Percentiles rank a stretch among this genome's conserved stretches.
Evolutionary conservation across 2,797 vertebrate species (phyloP).

Genomic region (Falco peregrinus): DNA sequence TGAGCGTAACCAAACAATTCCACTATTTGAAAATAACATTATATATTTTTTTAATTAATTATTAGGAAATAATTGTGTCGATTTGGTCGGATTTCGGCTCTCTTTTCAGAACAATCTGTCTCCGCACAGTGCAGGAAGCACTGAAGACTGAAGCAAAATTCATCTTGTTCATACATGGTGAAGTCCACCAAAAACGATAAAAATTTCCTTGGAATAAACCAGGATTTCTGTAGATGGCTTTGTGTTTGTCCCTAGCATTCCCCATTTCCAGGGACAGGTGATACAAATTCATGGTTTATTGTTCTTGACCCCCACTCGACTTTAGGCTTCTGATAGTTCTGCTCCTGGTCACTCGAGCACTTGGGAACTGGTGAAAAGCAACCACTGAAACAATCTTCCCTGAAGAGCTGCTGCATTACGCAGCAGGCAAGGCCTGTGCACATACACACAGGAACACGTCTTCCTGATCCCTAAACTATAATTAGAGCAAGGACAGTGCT

Average conservation of each 20-base stretch:
- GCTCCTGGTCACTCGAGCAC: not conserved
- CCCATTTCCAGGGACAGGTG: not conserved
- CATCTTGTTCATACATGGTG: accelerated
- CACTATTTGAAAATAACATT: not conserved
- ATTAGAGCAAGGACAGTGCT: not conserved
- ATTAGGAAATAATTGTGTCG: not conserved
- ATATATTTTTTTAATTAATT: not conserved
- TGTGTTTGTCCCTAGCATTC: not conserved
- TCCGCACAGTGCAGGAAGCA: not conserved
- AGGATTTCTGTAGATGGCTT: not conserved
- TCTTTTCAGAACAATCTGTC: not conserved
- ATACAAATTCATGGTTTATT: not conserved
- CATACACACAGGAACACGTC: accelerated
- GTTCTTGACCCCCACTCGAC: not conserved
- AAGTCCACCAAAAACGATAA: not conserved
- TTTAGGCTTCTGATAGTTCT: not conserved
- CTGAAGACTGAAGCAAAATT: not conserved
- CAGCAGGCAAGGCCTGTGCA: not conserved
- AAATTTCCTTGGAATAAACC: not conserved
- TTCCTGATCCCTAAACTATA: not conserved
- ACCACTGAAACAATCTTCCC: not conserved
- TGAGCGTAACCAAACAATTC: not conserved
- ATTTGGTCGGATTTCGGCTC: not conserved
- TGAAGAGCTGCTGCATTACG: not conserved
- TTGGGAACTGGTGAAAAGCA: not conserved